These are phyloP conservation scores for Parus major DNA, from an alignment of 2,113 vertebrate genomes.

Conservation along the genomic window DNA sequence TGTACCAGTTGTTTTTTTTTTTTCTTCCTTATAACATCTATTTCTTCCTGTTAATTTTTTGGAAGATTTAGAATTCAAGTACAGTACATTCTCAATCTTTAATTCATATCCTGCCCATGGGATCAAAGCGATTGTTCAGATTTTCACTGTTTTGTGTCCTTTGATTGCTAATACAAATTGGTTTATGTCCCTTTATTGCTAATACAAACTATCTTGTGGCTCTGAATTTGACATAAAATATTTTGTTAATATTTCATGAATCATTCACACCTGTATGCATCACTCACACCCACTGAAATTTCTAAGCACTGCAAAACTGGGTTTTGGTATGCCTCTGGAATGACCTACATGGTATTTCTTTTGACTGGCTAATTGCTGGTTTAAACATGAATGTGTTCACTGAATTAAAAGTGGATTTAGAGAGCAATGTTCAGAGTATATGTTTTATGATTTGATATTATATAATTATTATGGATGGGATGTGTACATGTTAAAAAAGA, in stretches of 20 bases:
- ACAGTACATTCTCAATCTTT: background rate
- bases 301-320: background rate
- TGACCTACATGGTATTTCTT: background rate
- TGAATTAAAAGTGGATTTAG: background rate
- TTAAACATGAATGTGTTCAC: background rate
- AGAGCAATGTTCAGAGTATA: background rate
- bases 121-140: background rate
- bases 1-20: background rate
- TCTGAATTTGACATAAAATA: background rate
- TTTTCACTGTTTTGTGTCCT: background rate
- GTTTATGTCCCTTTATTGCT: background rate
- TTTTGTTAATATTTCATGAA: slow-evolving; percentile 20
- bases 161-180: background rate
- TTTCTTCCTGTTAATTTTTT: background rate
- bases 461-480: background rate
- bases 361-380: background rate
- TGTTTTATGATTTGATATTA: background rate
- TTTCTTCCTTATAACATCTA: background rate
- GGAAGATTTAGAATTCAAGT: background rate
- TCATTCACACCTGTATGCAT: background rate
- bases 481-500: background rate
- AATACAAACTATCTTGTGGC: background rate
- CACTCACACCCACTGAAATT: background rate
- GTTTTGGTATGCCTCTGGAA: background rate
- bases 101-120: background rate